Conservation (phyloP, 2,888 invertebrate species). For the Drosophila neotestacea region DNA sequence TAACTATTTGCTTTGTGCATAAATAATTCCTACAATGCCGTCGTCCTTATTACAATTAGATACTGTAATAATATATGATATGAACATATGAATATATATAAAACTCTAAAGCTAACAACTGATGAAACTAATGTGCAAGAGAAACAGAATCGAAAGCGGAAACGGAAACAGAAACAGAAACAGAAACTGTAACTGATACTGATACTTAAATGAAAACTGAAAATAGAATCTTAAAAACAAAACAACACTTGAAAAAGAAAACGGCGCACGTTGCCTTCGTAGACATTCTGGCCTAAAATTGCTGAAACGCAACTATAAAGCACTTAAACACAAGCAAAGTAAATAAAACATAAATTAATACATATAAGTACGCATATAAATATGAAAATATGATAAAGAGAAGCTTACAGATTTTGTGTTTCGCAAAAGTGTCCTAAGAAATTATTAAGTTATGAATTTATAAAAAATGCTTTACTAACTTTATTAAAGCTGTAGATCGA, state of each 20-base stretch:
- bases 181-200: conserved; percentile 7
- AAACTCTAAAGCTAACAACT: conserved; percentile 13
- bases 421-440: conserved; percentile 59
- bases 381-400: neutral
- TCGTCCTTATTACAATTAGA: conserved; percentile 75
- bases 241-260: conserved; percentile 9
- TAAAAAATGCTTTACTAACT: conserved; percentile 32
- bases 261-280: conserved; percentile 47
- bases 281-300: conserved; percentile 48
- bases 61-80: conserved; percentile 57
- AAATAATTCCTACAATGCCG: conserved; percentile 79
- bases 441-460: conserved; percentile 62
- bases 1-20: conserved; percentile 70
- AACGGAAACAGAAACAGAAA: neutral
- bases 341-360: conserved; percentile 19
- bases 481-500: conserved; percentile 5
- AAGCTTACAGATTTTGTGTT: conserved; percentile 47
- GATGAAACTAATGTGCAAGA: conserved; percentile 19
- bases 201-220: conserved; percentile 12
- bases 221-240: conserved; percentile 13
- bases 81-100: conserved; percentile 28
- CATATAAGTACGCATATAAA: conserved; percentile 29
- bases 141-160: neutral
- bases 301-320: conserved; percentile 34
- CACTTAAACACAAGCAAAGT: conserved; percentile 36